Conservation (phyloP, 2,888 invertebrate species). For the Melanotus villosus region DNA sequence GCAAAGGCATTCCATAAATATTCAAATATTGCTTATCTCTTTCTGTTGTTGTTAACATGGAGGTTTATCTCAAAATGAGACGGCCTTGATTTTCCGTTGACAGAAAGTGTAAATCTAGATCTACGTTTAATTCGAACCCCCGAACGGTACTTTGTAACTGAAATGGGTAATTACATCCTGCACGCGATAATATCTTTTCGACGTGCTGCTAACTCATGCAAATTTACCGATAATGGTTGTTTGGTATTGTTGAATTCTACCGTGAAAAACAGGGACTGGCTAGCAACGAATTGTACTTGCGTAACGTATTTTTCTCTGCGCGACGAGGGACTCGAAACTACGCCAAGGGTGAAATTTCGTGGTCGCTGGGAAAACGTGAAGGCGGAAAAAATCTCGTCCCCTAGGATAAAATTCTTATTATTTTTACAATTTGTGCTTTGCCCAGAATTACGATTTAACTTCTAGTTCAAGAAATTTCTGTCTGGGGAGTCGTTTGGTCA, state of each 20-base stretch:
- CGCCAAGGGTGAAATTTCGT: background rate
- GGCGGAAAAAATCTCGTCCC: background rate
- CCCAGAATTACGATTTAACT: background rate
- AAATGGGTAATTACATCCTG: background rate
- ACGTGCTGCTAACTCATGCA: background rate
- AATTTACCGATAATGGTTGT: background rate
- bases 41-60: background rate
- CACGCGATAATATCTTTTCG: conserved; percentile 4
- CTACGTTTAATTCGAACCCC: background rate
- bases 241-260: background rate
- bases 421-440: background rate
- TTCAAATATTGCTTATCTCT: background rate
- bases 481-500: background rate
- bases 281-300: too few relatives aligned
- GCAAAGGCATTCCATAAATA: background rate
- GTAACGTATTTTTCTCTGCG: too few relatives aligned
- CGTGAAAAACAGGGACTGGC: background rate
- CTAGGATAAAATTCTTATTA: background rate
- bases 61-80: background rate
- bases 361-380: background rate
- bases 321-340: too few relatives aligned
- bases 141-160: background rate
- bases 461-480: background rate
- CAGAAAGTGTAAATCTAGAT: background rate
- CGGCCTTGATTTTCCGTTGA: background rate